These are phyloP conservation scores for Oryctolagus cuniculus DNA, from an alignment of 2,113 vertebrate genomes.

Conservation along the genomic window DNA sequence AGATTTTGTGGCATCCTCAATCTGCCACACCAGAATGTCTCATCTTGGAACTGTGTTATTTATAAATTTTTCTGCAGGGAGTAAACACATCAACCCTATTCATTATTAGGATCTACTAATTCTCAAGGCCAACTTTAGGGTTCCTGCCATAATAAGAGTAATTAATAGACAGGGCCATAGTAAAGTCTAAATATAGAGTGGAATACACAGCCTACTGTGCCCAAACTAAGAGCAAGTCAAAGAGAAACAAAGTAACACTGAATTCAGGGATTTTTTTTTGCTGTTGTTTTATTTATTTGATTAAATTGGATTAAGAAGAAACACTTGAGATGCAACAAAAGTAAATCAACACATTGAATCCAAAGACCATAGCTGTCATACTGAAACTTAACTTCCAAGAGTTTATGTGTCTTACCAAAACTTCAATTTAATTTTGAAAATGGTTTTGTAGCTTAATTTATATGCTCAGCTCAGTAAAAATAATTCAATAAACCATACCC, in stretches of 20 bases:
- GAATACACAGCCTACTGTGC: neutral
- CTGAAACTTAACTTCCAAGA: conserved; percentile 11
- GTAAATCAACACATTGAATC: neutral
- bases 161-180: neutral
- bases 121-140: conserved; percentile 24
- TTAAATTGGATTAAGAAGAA: conserved; percentile 8
- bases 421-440: conserved; percentile 53
- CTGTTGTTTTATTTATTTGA: neutral
- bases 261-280: neutral
- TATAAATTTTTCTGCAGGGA: conserved; percentile 2
- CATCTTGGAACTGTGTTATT: neutral
- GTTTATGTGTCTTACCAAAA: conserved; percentile 32
- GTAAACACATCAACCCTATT: neutral
- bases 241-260: neutral
- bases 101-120: neutral
- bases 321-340: neutral
- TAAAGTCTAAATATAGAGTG: conserved; percentile 26
- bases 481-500: neutral
- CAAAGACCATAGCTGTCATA: neutral
- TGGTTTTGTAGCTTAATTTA: conserved; percentile 53
- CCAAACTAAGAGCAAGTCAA: neutral
- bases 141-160: neutral
- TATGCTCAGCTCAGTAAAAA: conserved; percentile 7
- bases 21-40: neutral
- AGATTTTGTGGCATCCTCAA: neutral